Percentiles rank a stretch among this genome's conserved stretches.
Conservation (phyloP, 30 jellyfish, hydroid and myxozoan species). For the Aurelia sp. region DNA sequence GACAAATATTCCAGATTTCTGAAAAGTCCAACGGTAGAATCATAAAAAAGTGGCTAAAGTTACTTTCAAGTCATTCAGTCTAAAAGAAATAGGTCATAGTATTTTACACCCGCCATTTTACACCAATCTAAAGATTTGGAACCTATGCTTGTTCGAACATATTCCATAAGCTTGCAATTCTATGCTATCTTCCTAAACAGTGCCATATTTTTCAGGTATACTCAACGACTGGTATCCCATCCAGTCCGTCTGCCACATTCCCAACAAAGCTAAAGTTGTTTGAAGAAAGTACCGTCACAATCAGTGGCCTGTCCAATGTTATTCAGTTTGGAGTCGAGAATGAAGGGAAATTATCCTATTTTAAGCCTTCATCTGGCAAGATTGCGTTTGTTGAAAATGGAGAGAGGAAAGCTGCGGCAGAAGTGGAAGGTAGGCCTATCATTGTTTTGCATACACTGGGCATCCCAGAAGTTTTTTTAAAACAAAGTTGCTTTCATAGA, state of each 20-base stretch:
- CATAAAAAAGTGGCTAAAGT: no score
- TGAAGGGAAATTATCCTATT: constrained; percentile 62
- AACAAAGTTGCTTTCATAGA: no score
- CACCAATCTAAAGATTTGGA: no score
- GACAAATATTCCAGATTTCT: no score
- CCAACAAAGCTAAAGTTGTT: constrained; percentile 56
- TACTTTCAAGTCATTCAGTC: no score
- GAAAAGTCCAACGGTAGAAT: no score
- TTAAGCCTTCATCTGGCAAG: constrained; percentile 31
- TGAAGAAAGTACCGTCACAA: constrained; percentile 10
- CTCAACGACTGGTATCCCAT: constrained; percentile 61
- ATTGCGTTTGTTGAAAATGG: constrained; percentile 65
- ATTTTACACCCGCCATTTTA: no score
- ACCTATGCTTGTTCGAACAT: no score
- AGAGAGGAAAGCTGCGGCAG: constrained; percentile 50
- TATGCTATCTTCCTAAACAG: no score
- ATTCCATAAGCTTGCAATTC: no score
- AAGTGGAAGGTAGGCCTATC: constrained; percentile 68
- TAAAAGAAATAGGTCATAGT: no score
- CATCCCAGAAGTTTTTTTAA: neutral
- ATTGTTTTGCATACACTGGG: neutral
- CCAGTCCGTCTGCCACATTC: constrained; percentile 37
- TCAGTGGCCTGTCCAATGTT: constrained; percentile 30
- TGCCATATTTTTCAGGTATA: constrained; percentile 31
- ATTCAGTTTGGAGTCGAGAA: constrained; percentile 38